Evolutionary conservation across 1,140 invertebrate species (phyloP).

Genomic region (Trachymyrmex septentrionalis): DNA sequence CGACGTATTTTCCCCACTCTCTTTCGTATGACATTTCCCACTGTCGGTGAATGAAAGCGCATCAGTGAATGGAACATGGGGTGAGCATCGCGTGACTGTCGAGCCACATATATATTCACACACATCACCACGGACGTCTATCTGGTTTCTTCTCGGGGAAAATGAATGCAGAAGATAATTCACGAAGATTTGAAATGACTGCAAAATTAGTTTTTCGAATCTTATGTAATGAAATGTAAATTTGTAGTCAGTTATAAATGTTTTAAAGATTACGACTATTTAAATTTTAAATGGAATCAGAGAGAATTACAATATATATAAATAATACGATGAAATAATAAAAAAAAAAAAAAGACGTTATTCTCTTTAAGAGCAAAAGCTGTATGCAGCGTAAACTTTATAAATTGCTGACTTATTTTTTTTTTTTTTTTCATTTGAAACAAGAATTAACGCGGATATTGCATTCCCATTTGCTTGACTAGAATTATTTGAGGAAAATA

Average conservation of each 20-base stretch:
- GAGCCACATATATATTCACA: background rate
- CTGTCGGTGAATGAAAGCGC: slow-evolving; percentile 57
- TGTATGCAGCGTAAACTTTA: background rate
- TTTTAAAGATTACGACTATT: background rate
- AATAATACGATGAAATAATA: background rate
- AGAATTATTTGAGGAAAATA: slow-evolving; percentile 23
- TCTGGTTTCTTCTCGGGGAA: slow-evolving; percentile 23
- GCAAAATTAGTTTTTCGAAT: background rate
- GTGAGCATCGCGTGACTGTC: slow-evolving; percentile 48
- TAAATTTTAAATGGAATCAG: background rate
- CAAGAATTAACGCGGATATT: slow-evolving; percentile 12
- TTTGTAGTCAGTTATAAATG: slow-evolving; percentile 4
- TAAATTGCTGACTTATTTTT: slow-evolving; percentile 6
- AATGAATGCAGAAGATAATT: slow-evolving; percentile 29
- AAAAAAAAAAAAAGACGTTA: background rate
- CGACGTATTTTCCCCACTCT: background rate
- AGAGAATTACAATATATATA: background rate
- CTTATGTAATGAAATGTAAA: background rate
- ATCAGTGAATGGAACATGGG: slow-evolving; percentile 46
- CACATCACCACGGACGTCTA: too few relatives aligned
- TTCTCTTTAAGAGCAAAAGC: background rate
- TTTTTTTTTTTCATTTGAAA: background rate
- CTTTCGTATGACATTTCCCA: slow-evolving; percentile 46
- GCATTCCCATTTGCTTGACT: slow-evolving; percentile 19
- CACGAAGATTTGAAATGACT: background rate